These are phyloP conservation scores for Calephelis nemesis DNA, from an alignment of 1,140 invertebrate genomes.

Conservation along the genomic window DNA sequence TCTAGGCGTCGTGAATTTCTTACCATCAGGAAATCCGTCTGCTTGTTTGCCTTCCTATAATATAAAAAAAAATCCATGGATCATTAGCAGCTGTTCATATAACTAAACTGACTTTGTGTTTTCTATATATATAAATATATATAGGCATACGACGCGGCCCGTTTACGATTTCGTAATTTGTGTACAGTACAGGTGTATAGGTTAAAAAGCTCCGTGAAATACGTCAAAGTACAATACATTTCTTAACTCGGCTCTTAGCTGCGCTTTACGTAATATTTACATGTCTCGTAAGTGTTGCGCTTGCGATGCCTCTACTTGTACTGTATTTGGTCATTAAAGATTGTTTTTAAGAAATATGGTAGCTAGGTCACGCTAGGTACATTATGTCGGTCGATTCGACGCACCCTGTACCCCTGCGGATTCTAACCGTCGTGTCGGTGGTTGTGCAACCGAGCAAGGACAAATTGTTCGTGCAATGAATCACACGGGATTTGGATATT, in stretches of 20 bases:
- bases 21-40: no score
- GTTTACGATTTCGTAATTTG: no score
- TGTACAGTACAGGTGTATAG: not conserved
- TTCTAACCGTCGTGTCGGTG: conserved; percentile 15
- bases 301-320: not conserved
- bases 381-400: conserved; percentile 55
- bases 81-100: no score
- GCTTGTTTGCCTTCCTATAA: no score
- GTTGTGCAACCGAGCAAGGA: conserved; percentile 53
- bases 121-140: no score
- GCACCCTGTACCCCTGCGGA: conserved; percentile 42
- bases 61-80: no score
- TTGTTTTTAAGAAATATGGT: conserved; percentile 14
- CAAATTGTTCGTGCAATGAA: conserved; percentile 36
- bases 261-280: conserved; percentile 24
- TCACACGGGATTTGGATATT: conserved; percentile 39
- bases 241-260: conserved; percentile 4
- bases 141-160: no score
- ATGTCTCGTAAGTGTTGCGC: conserved; percentile 17
- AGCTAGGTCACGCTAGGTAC: conserved; percentile 35
- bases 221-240: not conserved
- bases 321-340: conserved; percentile 10
- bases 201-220: conserved; percentile 4
- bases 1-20: no score
- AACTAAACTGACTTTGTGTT: no score